Evolutionary conservation across 2,888 invertebrate genomes (phyloP).

Genomic region (Psococerastis gibbosa): DNA sequence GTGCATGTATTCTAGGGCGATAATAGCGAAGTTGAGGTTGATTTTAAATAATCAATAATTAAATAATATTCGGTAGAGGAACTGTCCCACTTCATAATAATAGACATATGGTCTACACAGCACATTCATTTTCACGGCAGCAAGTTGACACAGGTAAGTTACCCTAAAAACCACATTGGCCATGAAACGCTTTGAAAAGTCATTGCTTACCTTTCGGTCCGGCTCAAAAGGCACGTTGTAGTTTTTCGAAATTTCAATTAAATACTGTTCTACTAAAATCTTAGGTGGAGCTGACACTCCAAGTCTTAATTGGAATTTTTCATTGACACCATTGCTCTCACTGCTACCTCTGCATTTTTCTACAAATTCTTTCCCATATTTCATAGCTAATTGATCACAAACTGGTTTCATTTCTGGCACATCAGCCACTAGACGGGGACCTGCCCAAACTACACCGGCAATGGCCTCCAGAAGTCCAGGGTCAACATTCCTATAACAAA

Average conservation of each 20-base stretch:
- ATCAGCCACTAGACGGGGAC: constrained; percentile 78
- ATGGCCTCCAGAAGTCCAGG: constrained; percentile 92
- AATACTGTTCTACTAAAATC: constrained; percentile 77
- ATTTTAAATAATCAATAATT: too few species aligned
- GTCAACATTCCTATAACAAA: constrained; percentile 44
- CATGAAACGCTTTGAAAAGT: constrained; percentile 3
- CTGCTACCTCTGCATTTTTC: constrained; percentile 66
- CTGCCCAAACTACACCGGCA: constrained; percentile 91
- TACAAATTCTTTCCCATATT: constrained; percentile 88
- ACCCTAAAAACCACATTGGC: too few species aligned
- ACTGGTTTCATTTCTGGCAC: constrained; percentile 58
- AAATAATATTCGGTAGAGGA: too few species aligned
- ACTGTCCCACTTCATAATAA: too few species aligned
- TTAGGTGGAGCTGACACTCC: constrained; percentile 91
- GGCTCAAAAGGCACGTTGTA: constrained; percentile 90
- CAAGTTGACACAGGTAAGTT: too few species aligned
- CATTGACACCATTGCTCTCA: constrained; percentile 60
- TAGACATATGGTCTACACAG: too few species aligned
- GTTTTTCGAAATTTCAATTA: constrained; percentile 91
- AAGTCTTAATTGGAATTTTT: constrained; percentile 84
- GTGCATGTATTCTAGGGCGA: too few species aligned
- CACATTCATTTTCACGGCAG: too few species aligned
- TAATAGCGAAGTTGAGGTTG: too few species aligned
- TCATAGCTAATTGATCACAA: constrained; percentile 68
- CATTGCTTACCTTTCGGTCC: constrained; percentile 50